Evolutionary conservation across 2,113 vertebrate species (phyloP), one percentile per base, ranked within the genome.

Genomic region (Thryonomys swinderianus): DNA sequence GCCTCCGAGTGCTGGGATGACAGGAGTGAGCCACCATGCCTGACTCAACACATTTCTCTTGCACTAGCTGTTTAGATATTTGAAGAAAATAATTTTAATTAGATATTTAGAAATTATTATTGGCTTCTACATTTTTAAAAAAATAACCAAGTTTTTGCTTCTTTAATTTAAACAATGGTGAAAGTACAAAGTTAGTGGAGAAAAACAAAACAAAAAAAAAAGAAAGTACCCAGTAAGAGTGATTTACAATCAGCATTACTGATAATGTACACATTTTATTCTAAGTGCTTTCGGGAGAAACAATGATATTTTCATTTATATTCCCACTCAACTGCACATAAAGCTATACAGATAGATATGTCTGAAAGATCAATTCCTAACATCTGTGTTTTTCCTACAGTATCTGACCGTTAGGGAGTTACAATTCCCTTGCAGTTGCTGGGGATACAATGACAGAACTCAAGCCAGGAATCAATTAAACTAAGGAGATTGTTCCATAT

Each of bases 391-490:
- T 98, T 98, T 87, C 91, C 88, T 97, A 94, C 91, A 95, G 94
- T 96, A 92, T 96, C 57, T 98, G 97, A 98, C 96, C 93, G 1
- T 98, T 97, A 96, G 96, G 96, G 95, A 98, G 7, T 83, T 95
- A 85, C 11, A 62, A 57, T 91, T 96, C 92, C 96, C 95, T 97
- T 97, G 92, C 96, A 92, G 96, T 95, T 98, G 78, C 95, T 0
- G 92, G 97, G 94, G 97, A 98, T 98, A 98, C 97, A 98, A 97
- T 85, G 97, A 96, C 95, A 97, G 96, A 97, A 80, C 73, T 97
- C 94, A 97, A 96, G 97, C 97, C 97, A 98, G 97, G 80, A 98
- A 98, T 98, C 97, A 97, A 97, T 98, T 98, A 98, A 98, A 97
- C 76, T 88, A 93, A 98, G 95, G 94, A 97, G 86, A 96, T 96